Evolutionary conservation across 2,888 invertebrate species (phyloP), one percentile per base, ranked within the genome.

Genomic region (Cataglyphis albicans): DNA sequence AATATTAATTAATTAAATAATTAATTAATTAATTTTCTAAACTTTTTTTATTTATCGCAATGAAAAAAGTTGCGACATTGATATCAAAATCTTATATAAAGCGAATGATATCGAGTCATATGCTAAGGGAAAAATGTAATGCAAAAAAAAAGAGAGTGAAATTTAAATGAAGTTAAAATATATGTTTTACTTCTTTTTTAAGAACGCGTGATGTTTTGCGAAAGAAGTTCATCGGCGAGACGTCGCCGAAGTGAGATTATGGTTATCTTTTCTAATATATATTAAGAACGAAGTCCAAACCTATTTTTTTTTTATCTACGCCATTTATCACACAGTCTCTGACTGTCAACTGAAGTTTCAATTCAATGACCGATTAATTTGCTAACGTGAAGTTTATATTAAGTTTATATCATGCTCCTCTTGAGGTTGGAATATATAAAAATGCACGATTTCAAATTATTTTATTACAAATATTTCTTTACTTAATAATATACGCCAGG

Each of bases 211-310:
- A 73, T 44, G 6, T 73, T 59, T 73, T 5, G n/a, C 12, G 2
- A 29, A 73, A 38, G 25, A 38, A 59, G 38, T 72, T 73, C n/a
- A 10, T 32, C 55, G 52, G 55, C 55, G 38, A 59, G 41, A 57
- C 25, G 5, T 59, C 73, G 41, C 12, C 12, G 4, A 29, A 7
- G 7, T n/a, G n/a, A 52, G 41, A 73, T 73, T 59, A 59, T 12
- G 7, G 38, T 73, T 29, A 73, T 59, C 35, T 64, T 35, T 52
- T 64, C 15, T 48, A 44, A 21, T 15, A 0, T 44, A 35, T 75
- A 75, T 64, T 35, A 32, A 35, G 35, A 35, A 75, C 75, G 52
- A 63, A 75, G 48, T 64, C 3, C 63, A 63, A 48, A 63, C 6
- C 48, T 63, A 74, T 63, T 74, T 74, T 21, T 21, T 32, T 75